Evolutionary conservation across 2,888 invertebrate genomes (phyloP), one percentile per base, ranked within the genome.

Genomic region (Rhopalosiphum nymphaeae): DNA sequence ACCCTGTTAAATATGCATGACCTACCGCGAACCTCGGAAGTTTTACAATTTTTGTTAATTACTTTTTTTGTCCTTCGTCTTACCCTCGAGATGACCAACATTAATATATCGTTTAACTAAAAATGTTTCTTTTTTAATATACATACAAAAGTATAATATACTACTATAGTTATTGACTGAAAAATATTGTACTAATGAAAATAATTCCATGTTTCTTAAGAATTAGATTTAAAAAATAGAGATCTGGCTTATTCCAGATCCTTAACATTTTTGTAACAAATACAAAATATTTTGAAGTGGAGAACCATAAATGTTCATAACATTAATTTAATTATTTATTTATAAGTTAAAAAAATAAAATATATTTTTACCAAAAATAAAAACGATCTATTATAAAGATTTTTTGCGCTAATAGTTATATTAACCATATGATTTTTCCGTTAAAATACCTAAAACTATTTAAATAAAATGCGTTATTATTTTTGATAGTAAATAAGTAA

Each of bases 1-100:
- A 84, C 93, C 93, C 89, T 88, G 56, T 93, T 93, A 89, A 92
- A 92, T 93, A 93, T 93, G 93, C 93, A 89, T 57, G 84, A 89
- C 89, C 57, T 26, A 90, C 61, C n/a, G 1, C 46, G 21, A 46
- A 89, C 57, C 56, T 57, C 21, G 26, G n/a, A 44, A 89, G 56
- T 89, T 84, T 44, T 42, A 84, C 56, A 56, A 49, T 89, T 57
- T 93, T 88, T 53, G 89, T 89, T 93, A 93, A 93, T 89, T 93
- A 84, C 89, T 78, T 89, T 84, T 92, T 88, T 84, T 16, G 1
- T 53, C 21, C 42, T 89, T 67, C 21, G 16, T 53, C 67, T 53
- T 53, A 44, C 56, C 84, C 84, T n/a, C 84, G 46, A 46, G 56
- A 89, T 84, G 84, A 85, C 56, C 56, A 78, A 67, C 67, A 49